Conservation (phyloP, 2,888 invertebrate species). For the Mythimna ferrago region DNA sequence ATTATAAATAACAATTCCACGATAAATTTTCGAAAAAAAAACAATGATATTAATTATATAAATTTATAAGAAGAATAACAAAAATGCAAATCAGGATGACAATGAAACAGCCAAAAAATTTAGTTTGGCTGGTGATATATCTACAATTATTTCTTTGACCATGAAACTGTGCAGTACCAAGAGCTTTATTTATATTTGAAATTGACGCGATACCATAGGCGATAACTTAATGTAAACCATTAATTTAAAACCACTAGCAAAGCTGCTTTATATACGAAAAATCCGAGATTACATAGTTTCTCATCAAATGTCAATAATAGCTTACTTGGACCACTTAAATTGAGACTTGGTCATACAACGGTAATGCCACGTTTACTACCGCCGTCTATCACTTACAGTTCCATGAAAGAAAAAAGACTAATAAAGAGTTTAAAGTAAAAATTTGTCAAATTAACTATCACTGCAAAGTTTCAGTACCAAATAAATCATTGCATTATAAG, state of each 20-base stretch:
- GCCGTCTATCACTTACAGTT: neutral
- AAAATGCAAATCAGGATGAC: slow-evolving; percentile 13
- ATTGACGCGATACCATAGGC: neutral
- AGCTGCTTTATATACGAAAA: neutral
- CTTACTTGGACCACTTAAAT: neutral
- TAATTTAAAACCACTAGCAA: neutral
- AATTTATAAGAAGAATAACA: neutral
- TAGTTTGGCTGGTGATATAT: neutral
- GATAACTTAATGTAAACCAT: neutral
- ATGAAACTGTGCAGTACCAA: neutral
- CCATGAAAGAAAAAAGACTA: neutral
- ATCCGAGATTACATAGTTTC: neutral
- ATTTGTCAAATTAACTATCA: neutral
- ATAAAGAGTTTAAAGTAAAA: neutral
- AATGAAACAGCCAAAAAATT: neutral
- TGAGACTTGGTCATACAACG: too few species aligned
- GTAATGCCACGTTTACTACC: too few species aligned
- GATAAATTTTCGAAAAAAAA: neutral
- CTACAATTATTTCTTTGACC: slow-evolving; percentile 11
- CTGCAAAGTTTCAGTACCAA: slow-evolving; percentile 3
- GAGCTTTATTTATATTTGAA: neutral
- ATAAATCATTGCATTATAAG: neutral
- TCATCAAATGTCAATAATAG: too few species aligned
- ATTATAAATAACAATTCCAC: neutral
- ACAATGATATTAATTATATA: slow-evolving; percentile 4